Evolutionary conservation across 2,797 vertebrate species (phyloP), one percentile per base, ranked within the genome.

Genomic region (Gouania willdenowi): DNA sequence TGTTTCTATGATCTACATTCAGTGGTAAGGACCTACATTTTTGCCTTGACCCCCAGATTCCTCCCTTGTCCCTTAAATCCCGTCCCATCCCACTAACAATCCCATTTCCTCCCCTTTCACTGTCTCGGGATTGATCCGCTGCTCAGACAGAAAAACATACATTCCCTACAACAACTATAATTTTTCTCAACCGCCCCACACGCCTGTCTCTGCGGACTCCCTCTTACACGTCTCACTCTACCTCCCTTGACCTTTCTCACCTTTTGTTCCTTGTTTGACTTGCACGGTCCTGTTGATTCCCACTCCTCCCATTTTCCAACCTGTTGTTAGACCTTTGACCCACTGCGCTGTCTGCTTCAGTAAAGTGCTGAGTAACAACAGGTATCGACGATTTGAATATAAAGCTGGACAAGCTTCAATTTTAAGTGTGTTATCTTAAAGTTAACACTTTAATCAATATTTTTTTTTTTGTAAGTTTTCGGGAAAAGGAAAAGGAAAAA

Each of bases 71-170:
- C 39, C 11, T 54, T 62, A 77, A 72, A 77, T 77, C 64, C 51
- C 4, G 8, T 36, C 53, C 53, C 64, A 66, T 74, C 65, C 63
- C 71, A 15, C 35, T 27, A 40, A 63, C 63, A 70, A 61, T 48
- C 51, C 58, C 4, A 31, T 46, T 75, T 71, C 71, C 71, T 64
- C 71, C 65, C 55, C 29, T 15, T 48, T 44, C 5, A 14, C 49
- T 27, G 51, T 61, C 50, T 56, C 12, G 1, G 8, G 23, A 26
- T 37, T 68, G 59, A 79, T 74, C 57, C 34, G 0, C 8, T 21
- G 66, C 67, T 81, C 68, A 72, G 74, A 78, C 64, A 47, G 45
- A 61, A 79, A 78, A 81, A 80, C 75, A 76, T 50, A 72, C 71
- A 75, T 25, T 8, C 46, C 55, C 60, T 62, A 46, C 36, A 68